Evolutionary conservation across 2,113 vertebrate genomes (phyloP).

Genomic region (Zosterops borbonicus): DNA sequence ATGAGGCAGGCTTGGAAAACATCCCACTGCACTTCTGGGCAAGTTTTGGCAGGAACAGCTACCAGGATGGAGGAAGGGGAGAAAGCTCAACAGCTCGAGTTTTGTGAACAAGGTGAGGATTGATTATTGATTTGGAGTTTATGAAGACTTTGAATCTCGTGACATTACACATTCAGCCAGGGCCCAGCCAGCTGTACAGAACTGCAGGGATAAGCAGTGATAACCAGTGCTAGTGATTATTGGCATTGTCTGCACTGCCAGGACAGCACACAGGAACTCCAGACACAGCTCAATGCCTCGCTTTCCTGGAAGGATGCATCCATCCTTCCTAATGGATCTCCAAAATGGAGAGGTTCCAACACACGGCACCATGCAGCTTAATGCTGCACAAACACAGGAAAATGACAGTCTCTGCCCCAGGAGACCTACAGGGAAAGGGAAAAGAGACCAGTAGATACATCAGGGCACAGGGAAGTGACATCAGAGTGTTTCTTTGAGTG

Average conservation of each 20-base stretch:
- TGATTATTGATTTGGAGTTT: background rate
- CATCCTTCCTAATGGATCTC: background rate
- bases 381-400: background rate
- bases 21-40: background rate
- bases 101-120: background rate
- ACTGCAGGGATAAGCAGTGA: background rate
- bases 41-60: constrained; percentile 9
- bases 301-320: background rate
- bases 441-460: background rate
- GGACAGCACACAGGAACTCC: background rate
- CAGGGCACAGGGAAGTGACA: background rate
- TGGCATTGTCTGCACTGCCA: background rate
- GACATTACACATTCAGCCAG: background rate
- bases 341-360: background rate
- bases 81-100: background rate
- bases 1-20: constrained; percentile 13
- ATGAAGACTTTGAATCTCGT: background rate
- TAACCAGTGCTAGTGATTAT: background rate
- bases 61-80: background rate
- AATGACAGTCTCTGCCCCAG: background rate
- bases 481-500: background rate
- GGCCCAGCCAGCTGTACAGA: background rate
- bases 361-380: background rate
- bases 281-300: background rate
- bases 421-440: background rate